Conservation (phyloP, 2,888 invertebrate species). For the Gisinianus flammeolus region DNA sequence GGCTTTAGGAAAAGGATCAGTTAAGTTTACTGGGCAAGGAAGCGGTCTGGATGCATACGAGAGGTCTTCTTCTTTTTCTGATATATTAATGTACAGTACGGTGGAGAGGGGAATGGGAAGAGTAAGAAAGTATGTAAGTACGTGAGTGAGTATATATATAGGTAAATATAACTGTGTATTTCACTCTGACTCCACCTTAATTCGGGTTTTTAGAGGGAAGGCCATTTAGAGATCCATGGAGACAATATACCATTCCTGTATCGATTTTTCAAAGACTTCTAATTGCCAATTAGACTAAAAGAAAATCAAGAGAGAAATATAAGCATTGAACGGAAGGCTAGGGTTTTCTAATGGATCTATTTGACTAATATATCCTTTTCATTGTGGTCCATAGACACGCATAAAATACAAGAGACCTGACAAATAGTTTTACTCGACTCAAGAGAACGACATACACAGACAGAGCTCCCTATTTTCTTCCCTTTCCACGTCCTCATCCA, state of each 20-base stretch:
- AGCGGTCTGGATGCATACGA: not conserved
- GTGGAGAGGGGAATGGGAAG: not conserved
- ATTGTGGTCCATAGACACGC: slow-evolving; percentile 39
- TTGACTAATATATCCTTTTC: slow-evolving; percentile 40
- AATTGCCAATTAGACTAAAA: slow-evolving; percentile 40
- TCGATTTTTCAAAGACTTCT: slow-evolving; percentile 38
- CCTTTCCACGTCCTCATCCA: slow-evolving; percentile 5
- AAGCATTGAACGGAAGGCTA: slow-evolving; percentile 32
- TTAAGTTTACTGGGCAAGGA: not conserved
- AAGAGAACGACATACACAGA: slow-evolving; percentile 12
- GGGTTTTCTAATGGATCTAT: slow-evolving; percentile 39
- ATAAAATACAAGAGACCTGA: slow-evolving; percentile 40
- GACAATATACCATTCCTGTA: slow-evolving; percentile 31
- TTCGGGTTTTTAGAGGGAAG: not conserved
- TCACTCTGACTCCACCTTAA: slow-evolving; percentile 33
- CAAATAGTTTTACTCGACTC: slow-evolving; percentile 39
- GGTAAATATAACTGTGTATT: slow-evolving; percentile 17
- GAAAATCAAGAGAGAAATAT: slow-evolving; percentile 40
- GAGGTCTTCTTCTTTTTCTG: no score
- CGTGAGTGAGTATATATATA: slow-evolving; percentile 14
- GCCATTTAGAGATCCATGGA: slow-evolving; percentile 33
- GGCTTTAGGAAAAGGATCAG: slow-evolving; percentile 5
- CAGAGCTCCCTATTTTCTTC: not conserved
- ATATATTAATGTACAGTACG: no score
- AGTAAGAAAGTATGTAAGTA: slow-evolving; percentile 11